phyloP scores from a whole-genome alignment of 2,888 invertebrate species.

The Mallateleia sp. region DNA sequence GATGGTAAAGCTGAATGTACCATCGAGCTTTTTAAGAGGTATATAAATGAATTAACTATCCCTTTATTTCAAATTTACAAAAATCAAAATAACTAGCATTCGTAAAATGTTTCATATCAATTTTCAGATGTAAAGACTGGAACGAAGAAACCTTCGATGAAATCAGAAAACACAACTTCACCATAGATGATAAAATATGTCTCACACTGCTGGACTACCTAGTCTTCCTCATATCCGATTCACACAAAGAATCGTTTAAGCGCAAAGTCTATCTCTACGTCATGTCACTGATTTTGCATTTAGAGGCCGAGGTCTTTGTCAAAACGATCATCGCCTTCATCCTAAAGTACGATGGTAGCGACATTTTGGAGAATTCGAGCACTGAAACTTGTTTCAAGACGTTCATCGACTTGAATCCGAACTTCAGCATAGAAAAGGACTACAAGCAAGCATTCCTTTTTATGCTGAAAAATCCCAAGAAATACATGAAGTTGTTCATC shows the following conservation, averaged over 20 bases:
- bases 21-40: conserved; percentile 81
- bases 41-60: too few relatives aligned
- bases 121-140: conserved; percentile 84
- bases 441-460: conserved; percentile 76
- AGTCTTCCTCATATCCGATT: conserved; percentile 73
- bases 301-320: conserved; percentile 81
- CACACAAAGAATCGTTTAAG: conserved; percentile 74
- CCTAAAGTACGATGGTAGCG: conserved; percentile 81
- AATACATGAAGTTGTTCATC: conserved; percentile 83
- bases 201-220: conserved; percentile 83
- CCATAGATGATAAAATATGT: conserved; percentile 82
- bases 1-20: conserved; percentile 80
- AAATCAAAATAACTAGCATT: too few relatives aligned
- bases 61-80: too few relatives aligned
- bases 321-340: conserved; percentile 83
- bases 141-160: conserved; percentile 79
- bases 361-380: conserved; percentile 79
- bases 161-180: conserved; percentile 70
- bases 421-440: conserved; percentile 71
- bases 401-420: conserved; percentile 81
- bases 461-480: conserved; percentile 82
- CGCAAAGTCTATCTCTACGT: conserved; percentile 74
- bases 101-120: too few relatives aligned
- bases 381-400: conserved; percentile 80
- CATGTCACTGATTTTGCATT: conserved; percentile 78